phyloP scores from a whole-genome alignment of 2,888 invertebrate genomes.

The Machimus atricapillus region DNA sequence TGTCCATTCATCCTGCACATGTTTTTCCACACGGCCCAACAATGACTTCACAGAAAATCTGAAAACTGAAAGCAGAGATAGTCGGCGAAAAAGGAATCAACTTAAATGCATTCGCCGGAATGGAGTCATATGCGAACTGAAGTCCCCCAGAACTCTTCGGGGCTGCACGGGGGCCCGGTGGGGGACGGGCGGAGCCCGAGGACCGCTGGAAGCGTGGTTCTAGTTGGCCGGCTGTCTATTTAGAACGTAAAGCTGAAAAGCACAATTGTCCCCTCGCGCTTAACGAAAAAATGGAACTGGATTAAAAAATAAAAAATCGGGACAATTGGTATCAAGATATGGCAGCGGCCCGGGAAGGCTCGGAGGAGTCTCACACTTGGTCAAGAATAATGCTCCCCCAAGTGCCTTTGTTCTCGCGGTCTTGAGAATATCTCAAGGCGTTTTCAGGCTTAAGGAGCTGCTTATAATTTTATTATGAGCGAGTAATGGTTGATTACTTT shows the following conservation, averaged over 20 bases:
- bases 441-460: not conserved
- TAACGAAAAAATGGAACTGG: not conserved
- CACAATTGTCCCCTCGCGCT: not conserved
- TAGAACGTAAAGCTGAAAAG: slow-evolving; percentile 28
- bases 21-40: slow-evolving; percentile 34
- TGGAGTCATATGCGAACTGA: slow-evolving; percentile 24
- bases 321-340: slow-evolving; percentile 11
- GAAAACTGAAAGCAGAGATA: not conserved
- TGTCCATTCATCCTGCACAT: slow-evolving; percentile 42
- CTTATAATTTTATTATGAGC: not conserved
- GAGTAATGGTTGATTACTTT: not conserved
- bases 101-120: slow-evolving; percentile 28
- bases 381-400: not conserved
- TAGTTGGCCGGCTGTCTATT: slow-evolving; percentile 37
- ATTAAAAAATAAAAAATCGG: not conserved
- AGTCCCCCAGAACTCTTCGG: not conserved
- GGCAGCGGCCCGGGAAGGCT: not conserved
- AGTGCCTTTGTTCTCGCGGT: not conserved
- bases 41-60: slow-evolving; percentile 25
- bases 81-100: not conserved
- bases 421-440: not conserved
- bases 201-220: not conserved
- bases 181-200: not conserved
- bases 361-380: not conserved
- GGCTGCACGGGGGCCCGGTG: not conserved